Evolutionary conservation across 2,797 vertebrate species (phyloP), one percentile per base, ranked within the genome.

Genomic region (Urosaurus nigricauda): DNA sequence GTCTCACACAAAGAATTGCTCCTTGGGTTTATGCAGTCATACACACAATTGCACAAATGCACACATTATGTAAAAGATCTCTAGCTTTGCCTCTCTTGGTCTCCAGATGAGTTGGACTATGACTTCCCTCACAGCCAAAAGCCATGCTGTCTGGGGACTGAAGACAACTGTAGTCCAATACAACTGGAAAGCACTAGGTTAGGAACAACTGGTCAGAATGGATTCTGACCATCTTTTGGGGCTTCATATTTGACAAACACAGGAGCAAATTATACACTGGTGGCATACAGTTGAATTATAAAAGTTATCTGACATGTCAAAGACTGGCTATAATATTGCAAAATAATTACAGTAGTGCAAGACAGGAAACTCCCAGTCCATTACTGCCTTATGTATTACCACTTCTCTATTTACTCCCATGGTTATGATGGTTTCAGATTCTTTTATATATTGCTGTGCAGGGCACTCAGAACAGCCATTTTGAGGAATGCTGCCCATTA

Each of bases 391-490:
- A 40, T 53, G 53, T 11, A 60, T 29, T 2, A 82, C 37, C 0
- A 0, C 32, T 87, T 65, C 70, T 85, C 16, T 80, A 37, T 63
- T 90, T 83, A 68, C 0, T 0, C 3, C 26, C 89, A 80, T 86
- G 80, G 2, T 91, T 91, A 79, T 60, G 75, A 63, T 68, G 37
- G 70, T 19, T n/a, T 11, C 87, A 89, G 84, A 73, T 73, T 21
- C 0, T 60, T 85, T 93, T 93, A 89, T 90, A 80, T 87, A 90
- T 43, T 40, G 82, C 77, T 85, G 58, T 21, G 35, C 40, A 53
- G 21, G 86, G 60, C 68, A 43, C 73, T 85, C 51, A 87, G 90
- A 93, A 92, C 56, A 81, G 88, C 81, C 79, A 26, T 47, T 90
- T 70, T 80, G 47, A 91, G 26, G 7, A 84, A 8, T 0, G 0